Evolutionary conservation across 2,113 vertebrate species (phyloP).

Genomic region (Epinephelus cyanopodus): DNA sequence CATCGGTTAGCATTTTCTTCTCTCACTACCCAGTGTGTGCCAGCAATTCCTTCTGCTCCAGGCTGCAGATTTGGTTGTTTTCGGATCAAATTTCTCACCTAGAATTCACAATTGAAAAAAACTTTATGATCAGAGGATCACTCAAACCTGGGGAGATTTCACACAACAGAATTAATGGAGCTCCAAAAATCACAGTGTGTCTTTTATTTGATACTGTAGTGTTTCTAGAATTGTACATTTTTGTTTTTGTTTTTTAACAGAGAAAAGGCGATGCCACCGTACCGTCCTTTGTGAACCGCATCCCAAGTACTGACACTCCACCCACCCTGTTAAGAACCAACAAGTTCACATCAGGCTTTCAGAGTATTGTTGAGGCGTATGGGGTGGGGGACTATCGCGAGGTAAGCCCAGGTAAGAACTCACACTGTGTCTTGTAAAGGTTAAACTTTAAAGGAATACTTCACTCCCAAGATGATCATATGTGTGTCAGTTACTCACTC

Average conservation of each 20-base stretch:
- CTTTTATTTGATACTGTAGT: neutral
- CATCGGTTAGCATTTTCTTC: neutral
- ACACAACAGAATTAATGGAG: neutral
- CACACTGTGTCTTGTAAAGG: neutral
- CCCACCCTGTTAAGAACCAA: slow-evolving; percentile 95
- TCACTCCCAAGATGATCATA: too few species aligned
- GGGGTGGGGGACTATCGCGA: slow-evolving; percentile 95
- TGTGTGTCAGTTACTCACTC: too few species aligned
- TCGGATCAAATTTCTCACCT: neutral
- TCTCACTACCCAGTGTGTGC: neutral
- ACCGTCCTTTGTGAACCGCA: slow-evolving; percentile 95
- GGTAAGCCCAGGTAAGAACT: slow-evolving; percentile 93
- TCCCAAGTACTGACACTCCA: slow-evolving; percentile 91
- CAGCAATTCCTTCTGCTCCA: neutral
- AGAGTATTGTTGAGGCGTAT: slow-evolving; percentile 97
- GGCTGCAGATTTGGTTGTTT: neutral
- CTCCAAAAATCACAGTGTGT: neutral
- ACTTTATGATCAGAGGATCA: neutral
- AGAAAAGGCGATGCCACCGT: slow-evolving; percentile 93
- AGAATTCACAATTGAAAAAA: neutral
- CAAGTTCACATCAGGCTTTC: slow-evolving; percentile 96
- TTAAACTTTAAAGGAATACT: neutral
- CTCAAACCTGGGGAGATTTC: neutral
- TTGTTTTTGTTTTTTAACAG: slow-evolving; percentile 74
- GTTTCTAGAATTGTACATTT: neutral